These are phyloP conservation scores for Calameuta idolon DNA, from an alignment of 2,888 invertebrate genomes.

Conservation along the genomic window DNA sequence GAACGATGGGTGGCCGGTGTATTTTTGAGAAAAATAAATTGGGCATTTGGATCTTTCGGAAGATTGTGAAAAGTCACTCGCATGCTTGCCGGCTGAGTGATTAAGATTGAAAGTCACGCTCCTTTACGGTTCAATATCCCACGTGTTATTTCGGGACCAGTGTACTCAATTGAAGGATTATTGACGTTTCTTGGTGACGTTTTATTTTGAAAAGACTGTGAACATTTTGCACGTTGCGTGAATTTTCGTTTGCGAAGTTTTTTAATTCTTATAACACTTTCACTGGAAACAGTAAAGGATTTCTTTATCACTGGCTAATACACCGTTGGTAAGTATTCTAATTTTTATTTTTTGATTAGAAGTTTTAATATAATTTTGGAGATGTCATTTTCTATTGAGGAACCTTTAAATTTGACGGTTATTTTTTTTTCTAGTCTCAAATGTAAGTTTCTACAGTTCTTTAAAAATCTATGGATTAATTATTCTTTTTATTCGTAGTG, in stretches of 20 bases:
- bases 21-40: neutral
- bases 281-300: neutral
- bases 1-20: neutral
- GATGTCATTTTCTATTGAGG: neutral
- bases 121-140: neutral
- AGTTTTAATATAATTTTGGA: neutral
- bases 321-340: slow-evolving; percentile 47
- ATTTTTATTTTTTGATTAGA: neutral
- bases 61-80: neutral
- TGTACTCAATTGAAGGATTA: neutral
- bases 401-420: neutral
- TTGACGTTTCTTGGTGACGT: slow-evolving; percentile 1
- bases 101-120: neutral
- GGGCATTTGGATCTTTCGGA: neutral
- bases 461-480: neutral
- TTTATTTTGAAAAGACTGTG: slow-evolving; percentile 2
- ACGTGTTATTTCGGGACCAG: neutral
- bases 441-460: neutral
- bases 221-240: neutral
- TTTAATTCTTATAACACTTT: neutral
- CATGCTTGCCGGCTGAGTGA: neutral
- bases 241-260: neutral
- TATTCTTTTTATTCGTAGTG: neutral
- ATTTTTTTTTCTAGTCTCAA: neutral
- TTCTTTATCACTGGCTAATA: slow-evolving; percentile 31